These are phyloP conservation scores for Mythimna albipuncta DNA, from an alignment of 2,888 invertebrate genomes.

Conservation along the genomic window DNA sequence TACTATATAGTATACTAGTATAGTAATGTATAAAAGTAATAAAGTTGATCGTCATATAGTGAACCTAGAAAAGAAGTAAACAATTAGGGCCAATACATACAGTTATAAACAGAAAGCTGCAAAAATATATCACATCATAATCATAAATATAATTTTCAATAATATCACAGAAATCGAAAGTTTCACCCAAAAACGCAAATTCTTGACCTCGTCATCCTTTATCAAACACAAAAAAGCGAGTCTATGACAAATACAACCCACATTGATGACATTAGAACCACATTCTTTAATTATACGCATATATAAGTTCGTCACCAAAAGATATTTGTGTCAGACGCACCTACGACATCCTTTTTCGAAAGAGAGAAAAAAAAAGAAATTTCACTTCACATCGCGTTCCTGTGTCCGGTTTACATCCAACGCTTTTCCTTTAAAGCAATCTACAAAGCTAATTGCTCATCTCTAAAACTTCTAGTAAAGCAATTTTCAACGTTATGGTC, in stretches of 20 bases:
- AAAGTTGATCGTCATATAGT: not conserved
- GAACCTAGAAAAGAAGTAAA: not conserved
- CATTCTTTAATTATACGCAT: conserved; percentile 58
- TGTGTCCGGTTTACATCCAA: conserved; percentile 86
- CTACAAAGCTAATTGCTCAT: conserved; percentile 60
- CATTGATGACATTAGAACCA: conserved; percentile 49
- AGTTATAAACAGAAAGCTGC: conserved; percentile 2
- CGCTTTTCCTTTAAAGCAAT: conserved; percentile 85
- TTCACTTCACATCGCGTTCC: conserved; percentile 85
- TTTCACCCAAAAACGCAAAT: conserved; percentile 17
- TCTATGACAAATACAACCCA: conserved; percentile 37
- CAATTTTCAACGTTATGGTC: conserved; percentile 62
- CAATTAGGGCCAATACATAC: not conserved
- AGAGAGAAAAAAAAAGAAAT: conserved; percentile 79
- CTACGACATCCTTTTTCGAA: conserved; percentile 84
- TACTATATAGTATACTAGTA: not conserved
- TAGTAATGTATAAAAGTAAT: not conserved
- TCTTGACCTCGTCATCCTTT: conserved; percentile 30
- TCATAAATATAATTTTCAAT: not conserved
- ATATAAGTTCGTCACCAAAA: conserved; percentile 67
- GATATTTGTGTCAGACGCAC: conserved; percentile 81
- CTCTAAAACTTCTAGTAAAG: conserved; percentile 6
- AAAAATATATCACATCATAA: not conserved
- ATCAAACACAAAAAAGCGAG: conserved; percentile 10
- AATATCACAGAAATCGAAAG: conserved; percentile 18